phyloP scores from a whole-genome alignment of 2,113 vertebrate species.

The Neogale vison region DNA sequence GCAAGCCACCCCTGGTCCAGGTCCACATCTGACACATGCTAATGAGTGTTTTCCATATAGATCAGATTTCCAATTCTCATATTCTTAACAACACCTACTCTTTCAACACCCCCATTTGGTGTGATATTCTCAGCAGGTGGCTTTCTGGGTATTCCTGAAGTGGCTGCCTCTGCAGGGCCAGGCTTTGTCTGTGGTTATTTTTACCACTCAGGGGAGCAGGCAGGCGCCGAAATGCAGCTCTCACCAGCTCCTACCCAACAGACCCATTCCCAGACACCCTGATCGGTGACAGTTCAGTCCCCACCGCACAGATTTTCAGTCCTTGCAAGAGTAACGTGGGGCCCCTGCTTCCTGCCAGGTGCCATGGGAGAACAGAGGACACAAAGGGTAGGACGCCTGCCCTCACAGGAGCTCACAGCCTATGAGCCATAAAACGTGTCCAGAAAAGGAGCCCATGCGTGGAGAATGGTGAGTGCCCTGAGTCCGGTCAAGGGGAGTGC shows the following conservation, averaged over 20 bases:
- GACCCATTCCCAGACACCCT: background rate
- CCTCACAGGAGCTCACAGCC: background rate
- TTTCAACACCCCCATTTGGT: background rate
- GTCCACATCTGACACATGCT: background rate
- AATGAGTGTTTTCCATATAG: background rate
- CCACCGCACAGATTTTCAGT: background rate
- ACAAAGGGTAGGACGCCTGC: background rate
- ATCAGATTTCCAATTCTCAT: background rate
- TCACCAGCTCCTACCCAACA: background rate
- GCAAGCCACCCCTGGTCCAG: too few species aligned
- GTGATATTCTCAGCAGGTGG: background rate
- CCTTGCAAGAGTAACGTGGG: background rate
- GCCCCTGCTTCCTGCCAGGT: background rate
- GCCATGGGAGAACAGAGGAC: background rate
- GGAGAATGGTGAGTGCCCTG: too few species aligned
- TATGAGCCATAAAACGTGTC: background rate
- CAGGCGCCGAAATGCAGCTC: background rate
- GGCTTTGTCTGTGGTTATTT: background rate
- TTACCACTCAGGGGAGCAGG: background rate
- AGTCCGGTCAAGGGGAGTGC: background rate
- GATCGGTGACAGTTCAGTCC: fast-evolving
- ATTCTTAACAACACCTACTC: background rate
- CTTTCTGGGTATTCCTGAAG: background rate
- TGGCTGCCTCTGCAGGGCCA: background rate
- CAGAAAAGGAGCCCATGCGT: fast-evolving